phyloP scores from a whole-genome alignment of 2,113 vertebrate species.

The Daubentonia madagascariensis region DNA sequence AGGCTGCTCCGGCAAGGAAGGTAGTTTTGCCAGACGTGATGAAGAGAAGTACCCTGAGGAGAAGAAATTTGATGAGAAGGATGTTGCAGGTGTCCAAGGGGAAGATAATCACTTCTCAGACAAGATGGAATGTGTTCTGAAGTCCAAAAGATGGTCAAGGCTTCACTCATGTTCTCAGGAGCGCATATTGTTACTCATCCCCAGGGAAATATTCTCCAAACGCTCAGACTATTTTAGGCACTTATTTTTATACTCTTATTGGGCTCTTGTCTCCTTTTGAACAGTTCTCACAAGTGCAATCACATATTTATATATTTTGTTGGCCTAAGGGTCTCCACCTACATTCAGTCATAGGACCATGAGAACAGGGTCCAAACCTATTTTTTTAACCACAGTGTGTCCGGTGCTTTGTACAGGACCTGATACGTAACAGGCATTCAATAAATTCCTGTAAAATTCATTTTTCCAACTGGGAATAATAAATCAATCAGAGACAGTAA shows the following conservation, averaged over 20 bases:
- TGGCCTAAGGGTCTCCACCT: not conserved
- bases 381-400: not conserved
- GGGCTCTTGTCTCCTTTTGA: not conserved
- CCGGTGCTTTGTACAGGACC: not conserved
- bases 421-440: not conserved
- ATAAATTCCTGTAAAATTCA: not conserved
- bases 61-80: not conserved
- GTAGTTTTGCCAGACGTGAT: not conserved
- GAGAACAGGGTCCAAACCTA: not conserved
- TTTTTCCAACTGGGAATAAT: not conserved
- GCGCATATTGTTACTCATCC: not conserved
- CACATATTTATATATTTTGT: not conserved
- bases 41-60: not conserved
- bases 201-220: not conserved
- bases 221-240: not conserved
- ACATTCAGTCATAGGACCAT: not conserved
- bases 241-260: not conserved
- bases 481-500: not conserved
- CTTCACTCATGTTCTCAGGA: not conserved
- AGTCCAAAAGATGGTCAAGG: not conserved
- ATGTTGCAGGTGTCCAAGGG: not conserved
- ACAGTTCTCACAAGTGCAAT: not conserved
- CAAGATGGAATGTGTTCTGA: not conserved
- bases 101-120: constrained; percentile 2
- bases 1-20: not conserved